Conservation (phyloP, 2,113 vertebrate species). For the Labeo catla region DNA sequence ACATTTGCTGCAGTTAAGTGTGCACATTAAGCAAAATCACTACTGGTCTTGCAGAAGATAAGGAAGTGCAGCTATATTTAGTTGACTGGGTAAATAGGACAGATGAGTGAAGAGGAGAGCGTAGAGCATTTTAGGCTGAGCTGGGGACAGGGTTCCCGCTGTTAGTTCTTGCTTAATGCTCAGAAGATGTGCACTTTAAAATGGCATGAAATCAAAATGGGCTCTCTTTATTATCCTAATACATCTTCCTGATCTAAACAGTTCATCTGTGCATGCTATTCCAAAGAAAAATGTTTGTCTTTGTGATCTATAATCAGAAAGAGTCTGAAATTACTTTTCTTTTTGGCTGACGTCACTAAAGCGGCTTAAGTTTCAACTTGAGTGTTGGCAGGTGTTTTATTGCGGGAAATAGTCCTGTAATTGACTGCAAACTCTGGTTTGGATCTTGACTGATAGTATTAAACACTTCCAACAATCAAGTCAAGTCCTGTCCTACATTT, state of each 20-base stretch:
- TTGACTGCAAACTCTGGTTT: not conserved
- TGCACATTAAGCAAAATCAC: not conserved
- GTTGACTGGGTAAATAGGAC: constrained; percentile 1
- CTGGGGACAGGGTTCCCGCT: not conserved
- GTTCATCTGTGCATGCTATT: not conserved
- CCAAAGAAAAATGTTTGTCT: not conserved
- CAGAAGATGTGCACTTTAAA: not conserved
- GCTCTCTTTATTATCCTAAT: not conserved
- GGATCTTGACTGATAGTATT: not conserved
- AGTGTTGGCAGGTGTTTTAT: not conserved
- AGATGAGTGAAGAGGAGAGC: not conserved
- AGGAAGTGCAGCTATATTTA: constrained; percentile 1
- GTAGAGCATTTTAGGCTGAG: not conserved
- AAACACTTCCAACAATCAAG: not conserved
- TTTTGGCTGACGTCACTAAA: not conserved
- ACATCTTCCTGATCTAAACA: not conserved
- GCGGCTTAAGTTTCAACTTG: not conserved
- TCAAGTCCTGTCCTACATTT: not conserved
- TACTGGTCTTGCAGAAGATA: not conserved
- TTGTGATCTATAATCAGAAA: not conserved
- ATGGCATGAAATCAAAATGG: not conserved
- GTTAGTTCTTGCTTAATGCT: not conserved
- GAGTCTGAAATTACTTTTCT: not conserved
- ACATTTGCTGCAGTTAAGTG: constrained; percentile 8
- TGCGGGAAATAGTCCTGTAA: not conserved